A percentile compares a stretch with the other conserved stretches of the same genome.
Conservation (phyloP, 2,888 invertebrate genomes). For the Patella ulyssiponensis region DNA sequence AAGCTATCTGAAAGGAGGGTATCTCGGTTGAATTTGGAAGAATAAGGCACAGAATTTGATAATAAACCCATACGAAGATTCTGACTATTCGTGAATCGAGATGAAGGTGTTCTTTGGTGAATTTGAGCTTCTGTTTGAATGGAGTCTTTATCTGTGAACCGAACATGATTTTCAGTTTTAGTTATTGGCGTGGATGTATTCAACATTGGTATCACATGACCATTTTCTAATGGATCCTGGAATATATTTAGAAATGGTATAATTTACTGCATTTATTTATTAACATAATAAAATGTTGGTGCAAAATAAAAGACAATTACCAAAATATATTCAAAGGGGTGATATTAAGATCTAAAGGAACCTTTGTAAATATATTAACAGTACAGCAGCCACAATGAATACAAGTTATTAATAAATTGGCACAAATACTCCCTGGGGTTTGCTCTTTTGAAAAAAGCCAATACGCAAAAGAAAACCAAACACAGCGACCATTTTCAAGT, state of each 20-base stretch:
- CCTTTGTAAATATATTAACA: no score
- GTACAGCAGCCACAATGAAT: no score
- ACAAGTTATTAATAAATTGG: no score
- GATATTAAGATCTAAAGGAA: no score
- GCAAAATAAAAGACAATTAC: no score
- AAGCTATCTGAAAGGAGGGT: constrained; percentile 34
- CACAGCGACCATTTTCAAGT: no score
- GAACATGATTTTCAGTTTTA: constrained; percentile 34
- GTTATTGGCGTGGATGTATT: constrained; percentile 31
- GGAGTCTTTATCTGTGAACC: constrained; percentile 27
- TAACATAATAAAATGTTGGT: no score
- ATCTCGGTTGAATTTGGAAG: constrained; percentile 23
- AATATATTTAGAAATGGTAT: background rate
- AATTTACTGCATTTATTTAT: no score
- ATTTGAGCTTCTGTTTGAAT: constrained; percentile 13
- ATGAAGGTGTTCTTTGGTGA: background rate
- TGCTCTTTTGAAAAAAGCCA: no score
- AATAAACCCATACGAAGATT: constrained; percentile 23
- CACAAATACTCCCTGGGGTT: no score
- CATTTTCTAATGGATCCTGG: background rate
- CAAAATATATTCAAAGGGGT: no score
- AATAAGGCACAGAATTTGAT: constrained; percentile 22
- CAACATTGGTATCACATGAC: background rate
- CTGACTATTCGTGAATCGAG: background rate
- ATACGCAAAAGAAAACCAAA: no score